Evolutionary conservation across 1,140 invertebrate genomes (phyloP).

Genomic region (Diprion similis): DNA sequence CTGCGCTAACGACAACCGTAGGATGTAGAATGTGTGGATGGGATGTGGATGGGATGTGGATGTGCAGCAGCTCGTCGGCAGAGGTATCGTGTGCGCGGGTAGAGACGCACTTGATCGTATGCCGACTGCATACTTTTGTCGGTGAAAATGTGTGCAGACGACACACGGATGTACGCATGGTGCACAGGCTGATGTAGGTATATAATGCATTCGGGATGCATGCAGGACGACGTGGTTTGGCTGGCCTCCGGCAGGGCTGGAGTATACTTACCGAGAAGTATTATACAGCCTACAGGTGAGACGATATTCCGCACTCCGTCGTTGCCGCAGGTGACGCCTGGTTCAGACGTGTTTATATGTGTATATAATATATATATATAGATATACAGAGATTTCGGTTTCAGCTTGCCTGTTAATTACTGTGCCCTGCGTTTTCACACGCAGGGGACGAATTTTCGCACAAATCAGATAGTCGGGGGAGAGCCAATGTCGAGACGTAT

Average conservation of each 20-base stretch:
- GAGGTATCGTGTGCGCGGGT: too few relatives aligned
- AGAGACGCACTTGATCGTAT: too few relatives aligned
- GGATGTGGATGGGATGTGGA: neutral
- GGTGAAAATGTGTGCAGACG: too few relatives aligned
- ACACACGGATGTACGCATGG: neutral
- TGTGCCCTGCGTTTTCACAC: neutral
- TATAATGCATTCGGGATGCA: neutral
- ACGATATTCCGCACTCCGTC: neutral
- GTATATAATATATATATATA: too few relatives aligned
- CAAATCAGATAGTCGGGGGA: conserved; percentile 15
- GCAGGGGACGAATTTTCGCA: conserved; percentile 18
- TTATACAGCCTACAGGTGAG: neutral
- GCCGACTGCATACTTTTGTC: too few relatives aligned
- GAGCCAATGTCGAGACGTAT: conserved; percentile 5
- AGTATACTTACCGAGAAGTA: neutral
- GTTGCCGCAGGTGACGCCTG: neutral
- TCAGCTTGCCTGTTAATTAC: too few relatives aligned
- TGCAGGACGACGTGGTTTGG: neutral
- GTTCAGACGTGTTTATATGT: neutral
- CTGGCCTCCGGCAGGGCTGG: too few relatives aligned
- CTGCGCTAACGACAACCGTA: neutral
- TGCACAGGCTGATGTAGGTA: neutral
- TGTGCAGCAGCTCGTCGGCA: too few relatives aligned
- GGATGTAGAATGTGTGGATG: neutral
- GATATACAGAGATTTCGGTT: too few relatives aligned